Evolutionary conservation across 53 echinoderm and acorn worm species (phyloP), one percentile per base, ranked within the genome.

Genomic region (Echinarachnius parma): DNA sequence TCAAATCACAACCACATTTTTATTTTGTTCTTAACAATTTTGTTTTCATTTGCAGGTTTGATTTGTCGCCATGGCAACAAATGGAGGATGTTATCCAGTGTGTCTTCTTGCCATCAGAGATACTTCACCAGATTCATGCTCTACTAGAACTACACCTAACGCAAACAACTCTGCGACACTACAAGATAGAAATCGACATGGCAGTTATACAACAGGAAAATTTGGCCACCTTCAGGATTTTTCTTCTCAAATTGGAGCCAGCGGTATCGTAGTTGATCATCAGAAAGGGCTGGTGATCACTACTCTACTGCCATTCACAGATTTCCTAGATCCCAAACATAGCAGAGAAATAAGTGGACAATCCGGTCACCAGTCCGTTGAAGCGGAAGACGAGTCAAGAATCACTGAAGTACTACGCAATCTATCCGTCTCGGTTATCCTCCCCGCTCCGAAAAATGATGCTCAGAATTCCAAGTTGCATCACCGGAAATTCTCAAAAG

Each of bases 241-340:
- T 24, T 26, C 74, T 18, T 56, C 39, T 5, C 36, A 72, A 13
- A 30, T 56, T 1, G 74, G 74, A 35, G 19, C 76, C 20, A 89
- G 89, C 36, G 89, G 85, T 4, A 15, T 89, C 21, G 36, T 89
- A 31, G 31, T 85, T 21, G 66, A 85, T 19, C 34, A 67, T 10
- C 21, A 46, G 44, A 39, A 85, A 9, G 85, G 89, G 61, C 75
- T 89, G 27, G 81, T 89, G 3, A 23, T 89, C 14, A 89, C 89
- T 8, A 85, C 77, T 69, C 85, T 78, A 4, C 37, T 77, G 34
- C 78, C 78, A 3, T 89, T 89, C 48, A 24, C 85, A 36, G 54
- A 55, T 2, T 42, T 55, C 13, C 31, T 65, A 3, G 3, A 36
- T 16, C 4, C 11, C 18, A n/a, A 63, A 8, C 48, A 42, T 1